Conservation (phyloP, 2,888 invertebrate genomes). For the Ectemnius lituratus region DNA sequence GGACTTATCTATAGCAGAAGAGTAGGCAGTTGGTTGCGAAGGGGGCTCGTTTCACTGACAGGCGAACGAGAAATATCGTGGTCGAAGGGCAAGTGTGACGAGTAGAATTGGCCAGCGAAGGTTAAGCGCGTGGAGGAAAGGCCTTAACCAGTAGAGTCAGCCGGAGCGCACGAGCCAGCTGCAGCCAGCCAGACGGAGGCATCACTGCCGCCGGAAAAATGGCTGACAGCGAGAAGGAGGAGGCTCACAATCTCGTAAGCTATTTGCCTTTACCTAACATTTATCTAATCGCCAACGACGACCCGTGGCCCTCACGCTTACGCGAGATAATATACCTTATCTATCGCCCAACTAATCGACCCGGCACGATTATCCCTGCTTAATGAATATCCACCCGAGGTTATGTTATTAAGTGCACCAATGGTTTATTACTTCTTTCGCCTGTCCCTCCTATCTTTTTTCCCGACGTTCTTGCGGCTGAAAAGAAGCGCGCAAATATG, state of each 20-base stretch:
- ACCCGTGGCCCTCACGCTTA: conserved; percentile 46
- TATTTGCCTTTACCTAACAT: conserved; percentile 71
- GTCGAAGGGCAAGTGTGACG: too few relatives aligned
- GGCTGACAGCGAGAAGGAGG: conserved; percentile 90
- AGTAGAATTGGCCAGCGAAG: conserved; percentile 4
- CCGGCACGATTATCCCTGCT: background rate
- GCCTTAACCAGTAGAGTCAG: too few relatives aligned
- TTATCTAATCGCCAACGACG: conserved; percentile 74
- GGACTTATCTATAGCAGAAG: conserved; percentile 25
- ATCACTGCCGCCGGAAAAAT: conserved; percentile 74
- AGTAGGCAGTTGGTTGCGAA: conserved; percentile 5
- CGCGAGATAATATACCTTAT: conserved; percentile 63
- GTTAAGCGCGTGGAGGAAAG: conserved; percentile 1
- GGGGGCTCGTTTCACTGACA: background rate
- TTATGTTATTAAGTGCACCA: conserved; percentile 39
- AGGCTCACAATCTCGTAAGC: conserved; percentile 86
- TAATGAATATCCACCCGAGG: conserved; percentile 28
- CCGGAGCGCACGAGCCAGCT: conserved; percentile 17
- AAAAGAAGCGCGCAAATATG: too few relatives aligned
- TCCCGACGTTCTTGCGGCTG: background rate
- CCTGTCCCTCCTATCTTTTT: conserved; percentile 5
- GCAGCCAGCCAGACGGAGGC: conserved; percentile 24
- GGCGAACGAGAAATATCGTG: conserved; percentile 11
- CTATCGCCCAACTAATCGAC: conserved; percentile 58
- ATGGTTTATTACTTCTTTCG: conserved; percentile 20